These are phyloP conservation scores for Didymodactylos carnosus DNA, from an alignment of 2,888 invertebrate species.

Conservation along the genomic window DNA sequence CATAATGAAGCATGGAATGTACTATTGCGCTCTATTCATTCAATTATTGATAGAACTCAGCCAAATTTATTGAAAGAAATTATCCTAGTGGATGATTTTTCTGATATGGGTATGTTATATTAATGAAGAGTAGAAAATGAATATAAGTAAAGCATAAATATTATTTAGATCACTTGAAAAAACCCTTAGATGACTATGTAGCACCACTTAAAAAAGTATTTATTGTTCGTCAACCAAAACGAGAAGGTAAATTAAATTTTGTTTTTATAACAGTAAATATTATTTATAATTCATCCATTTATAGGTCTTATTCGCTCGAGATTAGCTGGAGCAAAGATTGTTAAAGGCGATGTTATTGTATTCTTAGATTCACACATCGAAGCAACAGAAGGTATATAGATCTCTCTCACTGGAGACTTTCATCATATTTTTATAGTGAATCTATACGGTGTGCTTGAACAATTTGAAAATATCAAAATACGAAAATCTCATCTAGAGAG, in stretches of 20 bases:
- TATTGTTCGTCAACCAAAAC: background rate
- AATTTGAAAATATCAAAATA: too few species aligned
- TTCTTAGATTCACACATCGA: constrained; percentile 17
- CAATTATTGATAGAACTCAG: constrained; percentile 80
- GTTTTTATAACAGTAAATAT: too few species aligned
- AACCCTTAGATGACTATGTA: constrained; percentile 3
- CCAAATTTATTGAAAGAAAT: constrained; percentile 69
- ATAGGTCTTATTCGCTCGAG: constrained; percentile 1
- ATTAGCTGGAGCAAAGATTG: constrained; percentile 5
- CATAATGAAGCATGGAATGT: constrained; percentile 99
- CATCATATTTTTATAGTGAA: too few species aligned
- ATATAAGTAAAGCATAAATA: background rate
- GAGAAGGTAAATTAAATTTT: too few species aligned
- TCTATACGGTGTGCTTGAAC: too few species aligned
- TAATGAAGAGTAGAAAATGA: too few species aligned
- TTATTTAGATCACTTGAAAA: constrained; percentile 3
- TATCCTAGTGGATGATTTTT: constrained; percentile 85
- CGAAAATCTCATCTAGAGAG: too few species aligned
- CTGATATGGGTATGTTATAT: constrained; percentile 40
- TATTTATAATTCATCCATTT: too few species aligned
- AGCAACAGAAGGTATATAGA: constrained; percentile 23
- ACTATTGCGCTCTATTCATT: constrained; percentile 76
- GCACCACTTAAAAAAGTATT: background rate
- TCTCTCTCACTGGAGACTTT: too few species aligned
- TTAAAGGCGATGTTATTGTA: constrained; percentile 13